Evolutionary conservation across 2,113 vertebrate genomes (phyloP).

Genomic region (Telmatochromis sp.): DNA sequence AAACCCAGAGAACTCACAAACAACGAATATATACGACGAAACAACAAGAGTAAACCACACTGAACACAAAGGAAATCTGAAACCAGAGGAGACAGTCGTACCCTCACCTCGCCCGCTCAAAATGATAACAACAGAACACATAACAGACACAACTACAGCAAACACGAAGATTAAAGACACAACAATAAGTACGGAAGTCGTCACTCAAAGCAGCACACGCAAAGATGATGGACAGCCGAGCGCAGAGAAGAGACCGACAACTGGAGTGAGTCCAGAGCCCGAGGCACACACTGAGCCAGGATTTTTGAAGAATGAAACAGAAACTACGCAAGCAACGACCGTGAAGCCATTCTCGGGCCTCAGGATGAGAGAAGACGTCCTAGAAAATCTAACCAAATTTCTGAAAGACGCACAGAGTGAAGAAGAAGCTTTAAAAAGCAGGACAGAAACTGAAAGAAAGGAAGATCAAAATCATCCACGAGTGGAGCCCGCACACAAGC

Average conservation of each 20-base stretch:
- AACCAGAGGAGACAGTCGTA: background rate
- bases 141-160: background rate
- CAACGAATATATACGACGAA: background rate
- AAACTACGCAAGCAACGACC: background rate
- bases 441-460: background rate
- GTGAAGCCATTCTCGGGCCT: background rate
- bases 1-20: background rate
- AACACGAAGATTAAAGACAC: background rate
- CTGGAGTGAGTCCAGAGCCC: background rate
- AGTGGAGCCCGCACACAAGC: background rate
- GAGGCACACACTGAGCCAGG: background rate
- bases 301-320: background rate
- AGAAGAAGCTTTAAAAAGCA: background rate
- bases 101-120: background rate
- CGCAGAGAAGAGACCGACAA: background rate
- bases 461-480: background rate
- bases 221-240: background rate
- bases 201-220: background rate
- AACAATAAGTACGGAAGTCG: background rate
- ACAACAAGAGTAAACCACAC: background rate
- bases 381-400: background rate
- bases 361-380: slow-evolving; percentile 22
- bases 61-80: background rate
- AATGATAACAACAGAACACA: background rate
- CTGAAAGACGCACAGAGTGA: background rate